Base-by-base conservation (phyloP, 2,797 vertebrate species). In the Miichthys miiuy region DNA sequence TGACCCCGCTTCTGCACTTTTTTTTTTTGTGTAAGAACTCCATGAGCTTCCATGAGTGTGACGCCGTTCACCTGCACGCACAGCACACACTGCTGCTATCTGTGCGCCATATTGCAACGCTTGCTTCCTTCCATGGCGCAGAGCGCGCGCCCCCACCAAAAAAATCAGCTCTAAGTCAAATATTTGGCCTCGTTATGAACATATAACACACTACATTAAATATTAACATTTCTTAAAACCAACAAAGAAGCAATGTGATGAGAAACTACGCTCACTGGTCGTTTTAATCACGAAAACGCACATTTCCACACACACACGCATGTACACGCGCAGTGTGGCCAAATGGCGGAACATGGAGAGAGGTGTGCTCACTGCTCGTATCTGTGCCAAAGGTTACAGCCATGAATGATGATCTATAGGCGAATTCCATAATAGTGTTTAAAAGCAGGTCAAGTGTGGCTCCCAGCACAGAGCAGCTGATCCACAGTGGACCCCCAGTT, bases 311-410 rank as follows among this genome's bases (percentile, higher is more conserved):
- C 42, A 64, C 25, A 63, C 41, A 78, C 64, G 42, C 70, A 9
- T 38, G 34, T 38, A 74, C 65, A 72, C 75, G 13, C 42, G 42
- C 34, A 38, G 63, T 51, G 68, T 79, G 68, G 73, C 68, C 84
- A 85, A 85, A 91, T 72, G 82, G 81, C 73, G 77, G 89, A 79
- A 86, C 76, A 80, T 80, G 68, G 55, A 72, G 12, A 38, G 82
- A 57, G 27, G 58, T 17, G 67, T 14, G 80, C 71, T 61, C 27
- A 27, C 69, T 44, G 78, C 42, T 77, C 82, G 75, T 85, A 93
- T 93, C 76, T 94, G 91, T 90, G 93, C 89, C 91, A 94, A 93
- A 93, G 93, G 93, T 94, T 87, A 91, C 82, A 77, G 83, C 2
- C 79, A 68, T 57, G 80, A 58, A 82, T 47, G 73, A 79, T 72